Evolutionary conservation across 2,113 vertebrate species (phyloP).

Genomic region (Salvelinus fontinalis): DNA sequence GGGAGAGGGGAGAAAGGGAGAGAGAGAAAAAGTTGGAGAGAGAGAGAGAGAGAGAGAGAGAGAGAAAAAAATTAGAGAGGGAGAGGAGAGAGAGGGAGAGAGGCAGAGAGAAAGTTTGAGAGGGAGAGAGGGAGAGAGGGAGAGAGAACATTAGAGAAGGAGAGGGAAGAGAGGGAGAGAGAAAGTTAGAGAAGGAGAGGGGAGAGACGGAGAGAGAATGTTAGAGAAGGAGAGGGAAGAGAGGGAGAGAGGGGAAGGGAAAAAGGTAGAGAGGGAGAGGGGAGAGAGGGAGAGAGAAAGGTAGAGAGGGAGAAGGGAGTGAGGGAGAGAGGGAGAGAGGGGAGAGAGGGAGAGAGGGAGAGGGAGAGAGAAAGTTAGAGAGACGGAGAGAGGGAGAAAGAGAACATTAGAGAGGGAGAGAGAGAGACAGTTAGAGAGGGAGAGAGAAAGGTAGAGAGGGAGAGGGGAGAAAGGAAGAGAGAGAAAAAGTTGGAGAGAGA

Average conservation of each 20-base stretch:
- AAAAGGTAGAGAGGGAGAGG: not conserved
- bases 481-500: not conserved
- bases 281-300: too few species aligned
- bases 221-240: not conserved
- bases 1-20: not conserved
- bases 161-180: not conserved
- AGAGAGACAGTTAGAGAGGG: too few species aligned
- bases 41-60: not conserved
- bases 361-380: too few species aligned
- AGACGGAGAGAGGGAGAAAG: conserved; percentile 10
- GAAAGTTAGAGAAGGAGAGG: not conserved
- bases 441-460: too few species aligned
- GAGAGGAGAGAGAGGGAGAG: not conserved
- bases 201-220: conserved; percentile 6
- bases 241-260: not conserved
- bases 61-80: not conserved
- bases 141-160: too few species aligned
- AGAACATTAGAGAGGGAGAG: too few species aligned
- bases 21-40: too few species aligned
- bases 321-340: too few species aligned
- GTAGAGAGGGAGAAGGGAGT: too few species aligned
- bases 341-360: too few species aligned
- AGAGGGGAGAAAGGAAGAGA: too few species aligned
- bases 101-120: fast-evolving
- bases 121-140: not conserved